A percentile compares a stretch with the other conserved stretches of the same genome.
Conservation (phyloP, 2,888 invertebrate species). For the Xanthia togata region DNA sequence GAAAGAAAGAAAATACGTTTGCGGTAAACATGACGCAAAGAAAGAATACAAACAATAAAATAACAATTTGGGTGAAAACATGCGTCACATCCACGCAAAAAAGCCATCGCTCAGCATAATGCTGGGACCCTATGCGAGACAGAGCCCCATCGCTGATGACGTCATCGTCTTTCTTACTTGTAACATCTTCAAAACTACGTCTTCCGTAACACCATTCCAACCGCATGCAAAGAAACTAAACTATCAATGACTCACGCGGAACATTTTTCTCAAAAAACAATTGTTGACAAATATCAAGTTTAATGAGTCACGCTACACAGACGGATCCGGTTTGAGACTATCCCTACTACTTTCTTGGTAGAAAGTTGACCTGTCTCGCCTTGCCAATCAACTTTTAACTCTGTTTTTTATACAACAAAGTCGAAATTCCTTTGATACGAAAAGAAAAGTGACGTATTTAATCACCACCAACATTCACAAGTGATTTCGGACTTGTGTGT, state of each 20-base stretch:
- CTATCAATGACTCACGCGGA: conserved; percentile 16
- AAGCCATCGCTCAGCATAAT: too few species aligned
- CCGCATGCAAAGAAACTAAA: conserved; percentile 6
- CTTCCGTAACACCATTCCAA: not conserved
- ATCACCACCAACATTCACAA: conserved; percentile 9
- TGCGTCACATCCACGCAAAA: too few species aligned
- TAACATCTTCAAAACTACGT: not conserved
- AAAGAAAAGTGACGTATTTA: conserved; percentile 30
- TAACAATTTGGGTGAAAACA: too few species aligned
- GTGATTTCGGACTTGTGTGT: conserved; percentile 31
- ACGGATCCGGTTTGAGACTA: conserved; percentile 75
- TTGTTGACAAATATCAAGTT: conserved; percentile 71
- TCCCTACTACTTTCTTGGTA: conserved; percentile 76
- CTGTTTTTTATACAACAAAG: conserved; percentile 19
- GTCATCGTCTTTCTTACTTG: not conserved
- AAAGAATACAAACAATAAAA: too few species aligned
- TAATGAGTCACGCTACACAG: conserved; percentile 61
- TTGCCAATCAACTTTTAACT: conserved; percentile 32
- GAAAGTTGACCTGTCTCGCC: conserved; percentile 72
- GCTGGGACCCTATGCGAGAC: too few species aligned
- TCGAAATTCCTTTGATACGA: conserved; percentile 27
- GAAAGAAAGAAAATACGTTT: too few species aligned
- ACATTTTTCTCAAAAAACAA: conserved; percentile 39
- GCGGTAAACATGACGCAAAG: too few species aligned
- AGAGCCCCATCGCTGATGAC: too few species aligned